Percentiles rank a stretch among this genome's conserved stretches.
These are phyloP conservation scores for Salticus scenicus DNA, from an alignment of 2,888 invertebrate genomes.

Conservation along the genomic window DNA sequence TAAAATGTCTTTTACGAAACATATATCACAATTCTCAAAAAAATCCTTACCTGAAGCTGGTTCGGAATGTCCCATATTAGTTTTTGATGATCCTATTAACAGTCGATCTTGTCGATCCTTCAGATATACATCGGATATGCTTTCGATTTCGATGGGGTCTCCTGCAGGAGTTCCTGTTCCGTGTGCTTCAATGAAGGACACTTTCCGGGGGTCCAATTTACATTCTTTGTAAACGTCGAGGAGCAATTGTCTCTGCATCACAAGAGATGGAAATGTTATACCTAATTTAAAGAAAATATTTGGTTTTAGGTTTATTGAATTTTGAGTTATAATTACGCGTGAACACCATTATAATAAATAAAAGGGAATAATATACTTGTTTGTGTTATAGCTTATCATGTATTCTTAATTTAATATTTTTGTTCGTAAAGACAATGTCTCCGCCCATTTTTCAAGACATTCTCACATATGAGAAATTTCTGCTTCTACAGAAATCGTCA, in stretches of 20 bases:
- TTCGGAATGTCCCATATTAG: slow-evolving; percentile 99
- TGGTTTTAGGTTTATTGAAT: too few relatives aligned
- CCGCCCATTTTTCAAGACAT: too few relatives aligned
- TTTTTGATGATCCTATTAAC: slow-evolving; percentile 95
- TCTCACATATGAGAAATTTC: too few relatives aligned
- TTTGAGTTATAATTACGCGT: too few relatives aligned
- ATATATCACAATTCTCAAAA: too few relatives aligned
- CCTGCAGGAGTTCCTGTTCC: slow-evolving; percentile 98
- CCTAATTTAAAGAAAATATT: slow-evolving; percentile 73
- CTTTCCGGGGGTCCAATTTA: slow-evolving; percentile 86
- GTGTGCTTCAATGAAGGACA: slow-evolving; percentile 96
- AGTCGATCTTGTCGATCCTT: slow-evolving; percentile 86
- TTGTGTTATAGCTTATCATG: too few relatives aligned
- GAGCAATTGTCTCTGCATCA: slow-evolving; percentile 81
- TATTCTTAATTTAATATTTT: too few relatives aligned
- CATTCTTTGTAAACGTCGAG: slow-evolving; percentile 89
- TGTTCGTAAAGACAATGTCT: too few relatives aligned
- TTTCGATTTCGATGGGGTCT: slow-evolving; percentile 98
- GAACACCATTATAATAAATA: too few relatives aligned
- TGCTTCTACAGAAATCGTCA: too few relatives aligned
- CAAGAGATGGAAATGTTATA: slow-evolving; percentile 79
- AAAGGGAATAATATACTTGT: too few relatives aligned
- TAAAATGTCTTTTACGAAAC: too few relatives aligned
- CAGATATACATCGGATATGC: slow-evolving; percentile 93
- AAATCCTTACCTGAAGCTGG: slow-evolving; percentile 75